These are phyloP conservation scores for Lepidurus packardi DNA, from an alignment of 1,140 invertebrate species.

Conservation along the genomic window DNA sequence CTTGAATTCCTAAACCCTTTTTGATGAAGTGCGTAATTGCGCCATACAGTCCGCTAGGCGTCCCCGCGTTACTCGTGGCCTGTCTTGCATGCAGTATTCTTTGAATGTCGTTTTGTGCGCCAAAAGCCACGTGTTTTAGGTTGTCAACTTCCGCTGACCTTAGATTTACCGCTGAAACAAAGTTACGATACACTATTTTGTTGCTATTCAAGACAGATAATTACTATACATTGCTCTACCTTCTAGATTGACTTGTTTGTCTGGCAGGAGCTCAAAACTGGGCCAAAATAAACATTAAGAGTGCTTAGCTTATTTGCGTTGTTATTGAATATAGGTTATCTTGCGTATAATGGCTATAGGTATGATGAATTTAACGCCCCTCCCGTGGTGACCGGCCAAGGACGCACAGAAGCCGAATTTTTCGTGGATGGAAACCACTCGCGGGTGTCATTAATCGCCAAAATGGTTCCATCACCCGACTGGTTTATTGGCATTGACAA, in stretches of 20 bases:
- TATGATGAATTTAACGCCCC: constrained; percentile 77
- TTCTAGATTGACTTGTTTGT: not conserved
- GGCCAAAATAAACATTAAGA: not conserved
- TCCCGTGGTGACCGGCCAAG: constrained; percentile 65
- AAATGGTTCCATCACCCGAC: constrained; percentile 90
- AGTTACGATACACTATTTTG: not conserved
- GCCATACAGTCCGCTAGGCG: no score
- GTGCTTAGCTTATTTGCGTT: not conserved
- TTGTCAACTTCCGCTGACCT: not conserved
- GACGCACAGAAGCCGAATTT: constrained; percentile 70
- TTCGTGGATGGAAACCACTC: constrained; percentile 88
- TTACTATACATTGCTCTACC: no score
- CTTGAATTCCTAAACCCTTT: no score
- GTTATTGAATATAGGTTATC: constrained; percentile 42
- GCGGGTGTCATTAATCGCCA: constrained; percentile 68
- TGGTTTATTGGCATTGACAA: constrained; percentile 97
- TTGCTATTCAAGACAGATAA: not conserved
- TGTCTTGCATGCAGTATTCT: no score
- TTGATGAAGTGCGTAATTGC: no score
- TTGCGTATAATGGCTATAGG: constrained; percentile 46
- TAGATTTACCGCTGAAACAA: not conserved
- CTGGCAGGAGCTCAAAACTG: no score
- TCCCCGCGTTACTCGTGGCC: no score
- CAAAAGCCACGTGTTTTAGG: no score
- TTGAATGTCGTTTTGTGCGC: no score